Evolutionary conservation across 1,140 invertebrate genomes (phyloP).

Genomic region (Bemisia tabaci): DNA sequence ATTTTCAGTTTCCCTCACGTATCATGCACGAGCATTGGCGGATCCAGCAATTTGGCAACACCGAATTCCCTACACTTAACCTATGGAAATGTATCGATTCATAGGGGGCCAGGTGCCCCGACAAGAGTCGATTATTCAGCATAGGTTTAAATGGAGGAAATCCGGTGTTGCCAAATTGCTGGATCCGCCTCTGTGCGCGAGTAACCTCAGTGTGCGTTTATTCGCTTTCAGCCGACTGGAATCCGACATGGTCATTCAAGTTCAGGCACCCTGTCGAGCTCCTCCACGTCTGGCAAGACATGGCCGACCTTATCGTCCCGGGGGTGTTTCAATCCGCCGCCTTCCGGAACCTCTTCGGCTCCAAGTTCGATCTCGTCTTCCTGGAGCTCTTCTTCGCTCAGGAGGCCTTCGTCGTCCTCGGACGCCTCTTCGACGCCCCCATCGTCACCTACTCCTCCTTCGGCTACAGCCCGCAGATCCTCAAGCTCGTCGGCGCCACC

Average conservation of each 20-base stretch:
- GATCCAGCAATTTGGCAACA: no score
- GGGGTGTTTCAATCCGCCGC: no score
- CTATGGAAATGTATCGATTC: no score
- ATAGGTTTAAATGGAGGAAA: no score
- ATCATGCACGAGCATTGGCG: no score
- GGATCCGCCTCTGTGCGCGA: no score
- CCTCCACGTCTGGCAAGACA: conserved; percentile 38
- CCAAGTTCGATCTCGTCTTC: conserved; percentile 23
- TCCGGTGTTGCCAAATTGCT: no score
- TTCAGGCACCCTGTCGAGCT: conserved; percentile 39
- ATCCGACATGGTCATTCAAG: conserved; percentile 31
- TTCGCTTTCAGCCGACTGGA: conserved; percentile 6
- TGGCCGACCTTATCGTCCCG: conserved; percentile 15
- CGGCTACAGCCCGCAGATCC: background rate
- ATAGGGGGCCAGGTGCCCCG: no score
- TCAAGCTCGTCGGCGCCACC: conserved; percentile 2
- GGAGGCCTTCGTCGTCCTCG: conserved; percentile 22
- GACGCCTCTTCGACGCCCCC: conserved; percentile 21
- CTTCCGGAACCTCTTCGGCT: background rate
- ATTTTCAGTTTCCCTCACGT: background rate
- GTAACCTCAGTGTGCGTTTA: background rate
- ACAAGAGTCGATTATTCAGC: no score
- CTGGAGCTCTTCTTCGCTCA: conserved; percentile 23
- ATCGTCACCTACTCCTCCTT: conserved; percentile 13
- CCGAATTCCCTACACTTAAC: no score